Evolutionary conservation across 2,888 invertebrate genomes (phyloP).

Genomic region (Chrysina gloriosa): DNA sequence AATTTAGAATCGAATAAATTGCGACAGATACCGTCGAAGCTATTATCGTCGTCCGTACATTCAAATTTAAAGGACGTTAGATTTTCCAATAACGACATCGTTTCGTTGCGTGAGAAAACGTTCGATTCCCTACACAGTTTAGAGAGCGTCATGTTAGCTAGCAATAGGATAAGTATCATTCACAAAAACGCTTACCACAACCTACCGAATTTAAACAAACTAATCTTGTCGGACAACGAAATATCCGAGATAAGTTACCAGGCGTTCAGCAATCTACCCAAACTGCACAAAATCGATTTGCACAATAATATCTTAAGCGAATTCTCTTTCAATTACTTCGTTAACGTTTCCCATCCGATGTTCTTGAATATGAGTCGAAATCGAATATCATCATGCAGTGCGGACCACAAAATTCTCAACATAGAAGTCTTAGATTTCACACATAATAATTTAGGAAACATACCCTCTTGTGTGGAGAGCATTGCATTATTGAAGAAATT

Average conservation of each 20-base stretch:
- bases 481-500: constrained; percentile 76
- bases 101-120: constrained; percentile 74
- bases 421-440: constrained; percentile 79
- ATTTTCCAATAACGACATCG: constrained; percentile 84
- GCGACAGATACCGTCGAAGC: constrained; percentile 74
- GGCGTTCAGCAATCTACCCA: constrained; percentile 81
- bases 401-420: constrained; percentile 68
- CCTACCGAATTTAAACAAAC: constrained; percentile 81
- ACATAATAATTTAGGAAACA: constrained; percentile 74
- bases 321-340: constrained; percentile 76
- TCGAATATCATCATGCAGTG: constrained; percentile 66
- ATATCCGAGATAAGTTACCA: constrained; percentile 78
- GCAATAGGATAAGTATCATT: constrained; percentile 79
- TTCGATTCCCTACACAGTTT: constrained; percentile 80
- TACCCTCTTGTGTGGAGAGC: constrained; percentile 76
- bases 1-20: constrained; percentile 89
- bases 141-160: constrained; percentile 82
- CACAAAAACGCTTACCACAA: constrained; percentile 80
- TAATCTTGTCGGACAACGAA: constrained; percentile 86
- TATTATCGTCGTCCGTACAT: constrained; percentile 78
- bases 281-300: constrained; percentile 81
- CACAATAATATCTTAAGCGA: constrained; percentile 81
- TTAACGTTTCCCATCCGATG: constrained; percentile 78
- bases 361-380: constrained; percentile 83
- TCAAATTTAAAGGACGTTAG: constrained; percentile 81